Base-by-base conservation (phyloP, 2,888 invertebrate species). In the Coenonympha glycerion region DNA sequence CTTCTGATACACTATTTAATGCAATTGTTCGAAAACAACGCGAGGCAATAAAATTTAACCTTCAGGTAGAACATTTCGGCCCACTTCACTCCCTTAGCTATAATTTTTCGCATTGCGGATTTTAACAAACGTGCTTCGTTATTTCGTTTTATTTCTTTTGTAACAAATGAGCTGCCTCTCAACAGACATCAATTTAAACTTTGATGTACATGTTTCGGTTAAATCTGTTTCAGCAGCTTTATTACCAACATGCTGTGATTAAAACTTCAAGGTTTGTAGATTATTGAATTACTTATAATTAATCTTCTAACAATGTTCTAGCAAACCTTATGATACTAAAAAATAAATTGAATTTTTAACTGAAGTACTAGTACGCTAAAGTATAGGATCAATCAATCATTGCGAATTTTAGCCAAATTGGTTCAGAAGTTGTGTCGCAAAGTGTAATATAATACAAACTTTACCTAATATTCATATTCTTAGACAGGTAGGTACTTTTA, bases 101-200 rank as follows among this genome's bases (percentile, higher is more conserved):
- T 84, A 80, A 82, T 85, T 85, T 85, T 83, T 85, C 83, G 84
- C 84, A 85, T 76, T 85, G 85, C 83, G 79, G 85, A 80, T 81
- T 81, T 79, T 61, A 60, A 63, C 62, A 59, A 61, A 62, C 62
- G 58, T 60, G 56, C 60, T 61, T 60, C 58, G 57, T 63, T 59
- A 52, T 53, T 58, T 56, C 52, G 58, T 56, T 61, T 65, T 60
- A 60, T 60, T 61, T 63, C 60, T 60, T 53, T 57, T 45, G 39
- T 44, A 52, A 52, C 53, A 59, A 59, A 57, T 59, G 56, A 55
- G 49, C 45, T 51, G 47, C 39, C 41, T 48, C 56, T 55, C 49
- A 52, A 46, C 33, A 54, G 37, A 19, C 45, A 45, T 48, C 31
- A 41, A 56, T 40, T 56, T 45, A 56, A 50, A 40, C 16, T 48